Conservation (phyloP, 2,797 vertebrate genomes). For the Trematomus bernacchii region DNA sequence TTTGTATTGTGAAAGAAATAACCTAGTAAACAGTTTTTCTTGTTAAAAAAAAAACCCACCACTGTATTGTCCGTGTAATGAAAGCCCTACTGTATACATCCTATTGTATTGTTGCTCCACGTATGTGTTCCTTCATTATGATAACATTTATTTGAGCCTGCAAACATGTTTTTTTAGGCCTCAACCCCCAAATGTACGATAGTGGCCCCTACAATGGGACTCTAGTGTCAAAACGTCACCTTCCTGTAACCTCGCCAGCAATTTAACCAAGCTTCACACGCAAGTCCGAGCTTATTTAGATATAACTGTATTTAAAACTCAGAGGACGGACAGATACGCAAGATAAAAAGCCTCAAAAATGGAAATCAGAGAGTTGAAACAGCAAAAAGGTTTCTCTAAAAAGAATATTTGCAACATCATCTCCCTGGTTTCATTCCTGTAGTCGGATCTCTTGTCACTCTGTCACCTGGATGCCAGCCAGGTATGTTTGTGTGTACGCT, state of each 20-base stretch:
- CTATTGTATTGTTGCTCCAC: not conserved
- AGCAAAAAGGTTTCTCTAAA: conserved; percentile 4
- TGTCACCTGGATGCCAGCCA: conserved; percentile 84
- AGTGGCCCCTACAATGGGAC: not conserved
- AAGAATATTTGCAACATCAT: conserved; percentile 11
- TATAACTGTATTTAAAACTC: conserved; percentile 8
- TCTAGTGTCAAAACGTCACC: not conserved
- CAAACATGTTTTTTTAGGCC: not conserved
- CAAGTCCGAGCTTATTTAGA: conserved; percentile 1
- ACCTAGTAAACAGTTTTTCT: not conserved
- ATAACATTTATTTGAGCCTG: not conserved
- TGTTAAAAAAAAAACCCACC: not conserved
- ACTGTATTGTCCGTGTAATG: not conserved
- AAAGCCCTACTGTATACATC: not conserved
- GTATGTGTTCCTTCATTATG: not conserved
- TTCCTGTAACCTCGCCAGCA: not conserved
- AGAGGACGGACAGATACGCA: not conserved
- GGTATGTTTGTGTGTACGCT: conserved; percentile 57
- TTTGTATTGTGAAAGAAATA: not conserved
- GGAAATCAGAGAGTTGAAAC: conserved; percentile 24
- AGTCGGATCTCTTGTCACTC: conserved; percentile 39
- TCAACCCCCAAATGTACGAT: not conserved
- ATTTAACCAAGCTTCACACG: not conserved
- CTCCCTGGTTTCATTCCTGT: conserved; percentile 17
- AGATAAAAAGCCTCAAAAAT: conserved; percentile 21